Conservation (phyloP, 2,113 vertebrate species). For the Brachionichthys hirsutus region DNA sequence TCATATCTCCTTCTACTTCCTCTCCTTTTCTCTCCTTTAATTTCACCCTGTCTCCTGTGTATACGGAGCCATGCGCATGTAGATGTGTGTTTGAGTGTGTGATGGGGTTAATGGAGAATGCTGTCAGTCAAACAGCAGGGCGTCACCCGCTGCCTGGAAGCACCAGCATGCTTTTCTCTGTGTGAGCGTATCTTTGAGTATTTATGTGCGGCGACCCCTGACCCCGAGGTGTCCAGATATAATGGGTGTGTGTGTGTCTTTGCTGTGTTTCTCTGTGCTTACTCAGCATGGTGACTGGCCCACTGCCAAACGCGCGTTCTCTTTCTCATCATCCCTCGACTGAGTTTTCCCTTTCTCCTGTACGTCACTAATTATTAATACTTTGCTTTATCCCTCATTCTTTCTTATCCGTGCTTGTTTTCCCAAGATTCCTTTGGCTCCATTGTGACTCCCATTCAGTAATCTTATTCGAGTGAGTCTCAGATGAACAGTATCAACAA, state of each 20-base stretch:
- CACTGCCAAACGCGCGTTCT: conserved; percentile 12
- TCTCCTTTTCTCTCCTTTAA: neutral
- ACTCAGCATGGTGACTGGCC: conserved; percentile 38
- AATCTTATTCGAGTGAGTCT: conserved; percentile 57
- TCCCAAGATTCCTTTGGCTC: neutral
- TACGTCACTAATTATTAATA: conserved; percentile 12
- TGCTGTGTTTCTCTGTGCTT: conserved; percentile 24
- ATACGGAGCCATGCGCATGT: conserved; percentile 14
- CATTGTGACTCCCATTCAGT: neutral
- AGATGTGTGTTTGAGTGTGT: conserved; percentile 31
- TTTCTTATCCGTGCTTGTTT: conserved; percentile 16
- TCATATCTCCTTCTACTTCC: too few relatives aligned
- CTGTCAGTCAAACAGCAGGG: conserved; percentile 51
- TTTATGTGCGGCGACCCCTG: conserved; percentile 3
- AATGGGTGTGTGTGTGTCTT: conserved; percentile 16
- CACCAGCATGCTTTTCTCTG: conserved; percentile 55
- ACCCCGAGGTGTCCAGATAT: conserved; percentile 25
- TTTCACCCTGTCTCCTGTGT: conserved; percentile 1
- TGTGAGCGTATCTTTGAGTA: conserved; percentile 15
- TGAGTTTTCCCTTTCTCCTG: neutral
- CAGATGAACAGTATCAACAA: conserved; percentile 50
- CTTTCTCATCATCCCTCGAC: neutral
- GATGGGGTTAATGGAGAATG: conserved; percentile 61
- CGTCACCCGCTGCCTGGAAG: conserved; percentile 35
- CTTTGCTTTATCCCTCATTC: neutral